Base-by-base conservation (phyloP, 2,797 vertebrate genomes). In the Gouania willdenowi region DNA sequence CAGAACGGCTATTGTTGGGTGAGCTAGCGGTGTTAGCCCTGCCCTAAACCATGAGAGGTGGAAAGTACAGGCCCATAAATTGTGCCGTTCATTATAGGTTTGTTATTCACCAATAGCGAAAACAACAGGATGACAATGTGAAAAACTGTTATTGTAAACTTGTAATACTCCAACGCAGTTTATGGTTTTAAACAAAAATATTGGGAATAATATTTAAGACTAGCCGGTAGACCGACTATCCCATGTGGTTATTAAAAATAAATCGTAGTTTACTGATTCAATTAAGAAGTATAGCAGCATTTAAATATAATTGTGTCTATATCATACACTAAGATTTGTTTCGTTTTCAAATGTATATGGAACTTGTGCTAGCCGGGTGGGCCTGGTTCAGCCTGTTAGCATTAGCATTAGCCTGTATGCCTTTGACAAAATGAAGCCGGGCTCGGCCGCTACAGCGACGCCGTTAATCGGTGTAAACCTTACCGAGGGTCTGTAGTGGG, bases 61-160 rank as follows among this genome's bases (percentile, higher is more conserved):
- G 25, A 39, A n/a, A 49, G 29, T 44, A 71, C 64, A 75, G 83
- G 83, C 81, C 81, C n/a, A n/a, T n/a, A n/a, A n/a, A n/a, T n/a
- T n/a, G n/a, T n/a, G n/a, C n/a, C n/a, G n/a, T n/a, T n/a, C n/a
- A n/a, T n/a, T n/a, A n/a, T n/a, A n/a, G n/a, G n/a, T n/a, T n/a
- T n/a, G n/a, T n/a, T n/a, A n/a, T n/a, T n/a, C n/a, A n/a, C n/a
- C n/a, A n/a, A n/a, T n/a, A n/a, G n/a, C n/a, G n/a, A n/a, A n/a
- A n/a, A n/a, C n/a, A n/a, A n/a, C n/a, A n/a, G n/a, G n/a, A n/a
- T n/a, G n/a, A n/a, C n/a, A n/a, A n/a, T n/a, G n/a, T n/a, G n/a
- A n/a, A n/a, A n/a, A n/a, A n/a, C n/a, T n/a, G n/a, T n/a, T n/a
- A n/a, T n/a, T n/a, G n/a, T n/a, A n/a, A n/a, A n/a, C n/a, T n/a